Percentiles rank a stretch among this genome's conserved stretches.
Conservation (phyloP, 2,113 vertebrate genomes). For the Alligator sinensis region DNA sequence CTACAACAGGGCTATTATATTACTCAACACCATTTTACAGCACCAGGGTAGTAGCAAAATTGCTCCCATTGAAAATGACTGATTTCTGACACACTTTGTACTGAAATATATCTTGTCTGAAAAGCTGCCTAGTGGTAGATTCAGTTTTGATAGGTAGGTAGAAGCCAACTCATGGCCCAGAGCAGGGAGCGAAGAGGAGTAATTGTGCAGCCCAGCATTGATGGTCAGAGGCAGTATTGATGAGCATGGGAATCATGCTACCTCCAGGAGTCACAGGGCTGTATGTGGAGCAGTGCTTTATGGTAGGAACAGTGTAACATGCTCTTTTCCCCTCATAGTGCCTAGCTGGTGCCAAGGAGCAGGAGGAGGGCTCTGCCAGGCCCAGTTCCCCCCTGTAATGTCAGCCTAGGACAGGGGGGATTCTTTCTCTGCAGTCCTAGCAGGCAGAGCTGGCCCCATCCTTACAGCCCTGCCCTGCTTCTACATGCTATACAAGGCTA, state of each 20-base stretch:
- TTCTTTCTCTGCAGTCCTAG: neutral
- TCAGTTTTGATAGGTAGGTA: neutral
- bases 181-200: fast-evolving
- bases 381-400: neutral
- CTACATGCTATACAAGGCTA: neutral
- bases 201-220: neutral
- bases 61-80: fast-evolving
- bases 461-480: too few species aligned
- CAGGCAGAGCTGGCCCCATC: neutral
- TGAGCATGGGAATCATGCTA: too few species aligned
- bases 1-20: fast-evolving
- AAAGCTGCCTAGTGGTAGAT: neutral
- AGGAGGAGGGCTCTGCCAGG: neutral
- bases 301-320: too few species aligned
- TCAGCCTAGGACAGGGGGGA: neutral
- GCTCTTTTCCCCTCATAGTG: too few species aligned
- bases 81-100: neutral
- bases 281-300: fast-evolving
- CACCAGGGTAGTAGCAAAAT: neutral
- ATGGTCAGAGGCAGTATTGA: fast-evolving
- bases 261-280: fast-evolving
- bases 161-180: neutral
- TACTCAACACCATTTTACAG: neutral
- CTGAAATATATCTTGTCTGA: neutral
- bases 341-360: too few species aligned